Percentiles rank a stretch among this genome's conserved stretches.
These are phyloP conservation scores for Stenopsyche tienmushanensis DNA, from an alignment of 1,140 invertebrate genomes.

Conservation along the genomic window DNA sequence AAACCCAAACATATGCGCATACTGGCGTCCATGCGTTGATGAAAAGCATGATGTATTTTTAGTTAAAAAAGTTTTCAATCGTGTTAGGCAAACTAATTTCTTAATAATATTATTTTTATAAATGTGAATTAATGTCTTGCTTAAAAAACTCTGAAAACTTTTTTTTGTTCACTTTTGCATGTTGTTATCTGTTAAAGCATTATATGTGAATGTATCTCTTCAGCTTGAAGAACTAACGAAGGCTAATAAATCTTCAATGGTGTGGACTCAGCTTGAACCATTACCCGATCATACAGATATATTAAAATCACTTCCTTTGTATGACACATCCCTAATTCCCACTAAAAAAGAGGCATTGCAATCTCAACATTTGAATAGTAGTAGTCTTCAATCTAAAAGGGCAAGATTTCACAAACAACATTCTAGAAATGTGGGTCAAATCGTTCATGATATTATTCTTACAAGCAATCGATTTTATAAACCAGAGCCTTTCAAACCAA, in stretches of 20 bases:
- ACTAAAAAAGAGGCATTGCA: not conserved
- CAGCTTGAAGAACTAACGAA: slow-evolving; percentile 38
- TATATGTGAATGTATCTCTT: slow-evolving; percentile 36
- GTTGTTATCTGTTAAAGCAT: slow-evolving; percentile 4
- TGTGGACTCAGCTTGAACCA: slow-evolving; percentile 23
- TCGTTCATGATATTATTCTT: slow-evolving; percentile 47
- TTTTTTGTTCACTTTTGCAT: too few species aligned
- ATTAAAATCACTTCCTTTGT: slow-evolving; percentile 17
- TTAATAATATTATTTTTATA: too few species aligned
- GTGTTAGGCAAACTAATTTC: too few species aligned
- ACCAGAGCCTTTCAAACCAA: slow-evolving; percentile 44
- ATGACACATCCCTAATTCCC: not conserved
- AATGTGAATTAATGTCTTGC: too few species aligned
- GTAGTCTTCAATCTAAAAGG: slow-evolving; percentile 11
- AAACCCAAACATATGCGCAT: too few species aligned
- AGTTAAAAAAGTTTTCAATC: too few species aligned
- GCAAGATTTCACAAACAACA: slow-evolving; percentile 7
- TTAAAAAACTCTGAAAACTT: too few species aligned
- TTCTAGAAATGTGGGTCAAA: slow-evolving; percentile 26
- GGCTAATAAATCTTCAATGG: slow-evolving; percentile 14
- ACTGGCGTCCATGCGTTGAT: too few species aligned
- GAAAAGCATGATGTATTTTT: too few species aligned
- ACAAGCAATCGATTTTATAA: slow-evolving; percentile 49
- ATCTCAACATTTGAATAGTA: not conserved
- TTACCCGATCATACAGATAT: slow-evolving; percentile 27